phyloP scores from a whole-genome alignment of 2,113 vertebrate genomes.

The Nesoenas mayeri region DNA sequence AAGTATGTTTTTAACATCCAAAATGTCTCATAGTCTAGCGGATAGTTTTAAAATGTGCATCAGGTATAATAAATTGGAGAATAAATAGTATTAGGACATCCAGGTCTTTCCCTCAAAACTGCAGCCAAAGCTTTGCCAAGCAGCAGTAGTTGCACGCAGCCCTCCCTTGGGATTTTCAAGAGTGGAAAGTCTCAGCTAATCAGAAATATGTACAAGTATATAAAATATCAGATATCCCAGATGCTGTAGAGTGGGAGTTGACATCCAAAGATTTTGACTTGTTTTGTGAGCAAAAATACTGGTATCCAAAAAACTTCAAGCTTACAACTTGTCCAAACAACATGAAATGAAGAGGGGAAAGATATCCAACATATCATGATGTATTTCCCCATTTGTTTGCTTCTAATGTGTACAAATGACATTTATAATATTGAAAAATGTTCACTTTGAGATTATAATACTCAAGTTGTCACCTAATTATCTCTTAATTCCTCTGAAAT shows the following conservation, averaged over 20 bases:
- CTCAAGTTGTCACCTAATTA: not conserved
- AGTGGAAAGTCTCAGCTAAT: not conserved
- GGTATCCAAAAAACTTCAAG: not conserved
- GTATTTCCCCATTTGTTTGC: not conserved
- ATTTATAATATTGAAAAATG: not conserved
- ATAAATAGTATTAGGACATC: not conserved
- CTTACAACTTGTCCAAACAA: not conserved
- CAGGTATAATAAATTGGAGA: not conserved
- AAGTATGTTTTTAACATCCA: not conserved
- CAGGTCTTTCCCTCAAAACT: not conserved
- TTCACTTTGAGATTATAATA: not conserved
- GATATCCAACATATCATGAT: rapidly evolving
- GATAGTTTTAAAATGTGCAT: not conserved
- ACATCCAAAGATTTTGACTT: not conserved
- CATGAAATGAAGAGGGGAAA: not conserved
- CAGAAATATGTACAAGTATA: not conserved
- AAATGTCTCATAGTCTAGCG: not conserved
- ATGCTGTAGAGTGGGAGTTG: not conserved
- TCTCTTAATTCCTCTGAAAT: not conserved
- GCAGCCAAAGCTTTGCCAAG: not conserved
- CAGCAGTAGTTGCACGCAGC: not conserved
- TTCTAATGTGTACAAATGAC: not conserved
- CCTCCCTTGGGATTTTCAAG: not conserved
- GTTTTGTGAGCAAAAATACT: not conserved
- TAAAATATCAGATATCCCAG: not conserved